Evolutionary conservation across 2,888 invertebrate genomes (phyloP).

Genomic region (Lasioglossum malachurum): DNA sequence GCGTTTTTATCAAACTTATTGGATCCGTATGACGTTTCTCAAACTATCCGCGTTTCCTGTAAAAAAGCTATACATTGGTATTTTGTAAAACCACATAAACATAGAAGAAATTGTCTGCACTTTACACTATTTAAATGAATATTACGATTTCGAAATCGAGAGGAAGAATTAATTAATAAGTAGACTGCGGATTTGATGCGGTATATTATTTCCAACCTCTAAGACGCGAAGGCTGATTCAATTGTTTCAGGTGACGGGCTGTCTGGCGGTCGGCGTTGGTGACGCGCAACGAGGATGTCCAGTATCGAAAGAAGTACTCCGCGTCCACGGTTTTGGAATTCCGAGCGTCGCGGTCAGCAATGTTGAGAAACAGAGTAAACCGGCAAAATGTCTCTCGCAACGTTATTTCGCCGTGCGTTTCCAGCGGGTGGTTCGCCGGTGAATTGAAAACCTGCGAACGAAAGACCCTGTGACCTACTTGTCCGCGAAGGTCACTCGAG

Average conservation of each 20-base stretch:
- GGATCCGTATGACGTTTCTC: too few species aligned
- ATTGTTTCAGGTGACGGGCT: neutral
- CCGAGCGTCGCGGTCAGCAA: neutral
- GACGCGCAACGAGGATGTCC: neutral
- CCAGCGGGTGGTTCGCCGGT: slow-evolving; percentile 7
- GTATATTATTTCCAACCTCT: too few species aligned
- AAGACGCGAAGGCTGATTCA: too few species aligned
- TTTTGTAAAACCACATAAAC: too few species aligned
- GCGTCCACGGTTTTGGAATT: neutral
- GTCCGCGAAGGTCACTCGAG: slow-evolving; percentile 32
- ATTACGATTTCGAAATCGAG: too few species aligned
- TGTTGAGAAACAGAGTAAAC: neutral
- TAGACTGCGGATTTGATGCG: too few species aligned
- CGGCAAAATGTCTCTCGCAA: neutral
- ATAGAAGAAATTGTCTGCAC: too few species aligned
- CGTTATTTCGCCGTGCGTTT: neutral
- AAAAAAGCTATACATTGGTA: too few species aligned
- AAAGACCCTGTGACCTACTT: slow-evolving; percentile 41
- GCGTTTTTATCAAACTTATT: too few species aligned
- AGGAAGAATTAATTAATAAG: too few species aligned
- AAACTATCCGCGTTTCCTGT: too few species aligned
- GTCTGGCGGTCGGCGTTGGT: neutral
- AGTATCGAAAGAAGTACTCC: neutral
- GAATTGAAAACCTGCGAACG: slow-evolving; percentile 23
- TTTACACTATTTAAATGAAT: too few species aligned